Evolutionary conservation across 2,113 vertebrate species (phyloP), one percentile per base, ranked within the genome.

Genomic region (Calyptomena viridis): DNA sequence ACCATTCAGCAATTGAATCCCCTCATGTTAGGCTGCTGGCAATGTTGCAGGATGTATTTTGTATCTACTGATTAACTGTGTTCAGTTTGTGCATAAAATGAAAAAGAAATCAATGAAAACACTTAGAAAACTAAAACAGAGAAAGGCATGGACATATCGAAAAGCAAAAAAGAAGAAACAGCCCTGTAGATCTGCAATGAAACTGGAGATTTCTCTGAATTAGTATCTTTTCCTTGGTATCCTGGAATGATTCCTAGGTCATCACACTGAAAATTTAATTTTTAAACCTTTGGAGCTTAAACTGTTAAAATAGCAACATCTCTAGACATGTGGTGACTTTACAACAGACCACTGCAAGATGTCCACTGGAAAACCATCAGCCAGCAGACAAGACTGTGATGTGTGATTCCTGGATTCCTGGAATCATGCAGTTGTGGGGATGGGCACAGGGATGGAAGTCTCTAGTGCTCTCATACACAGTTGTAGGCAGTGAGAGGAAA

Each of bases 91-190:
- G 86, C 87, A 85, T 81, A 95, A 97, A 91, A 86, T 79, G 95
- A 83, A 89, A 92, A 92, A 93, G 46, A 93, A 93, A 97, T 96
- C 93, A 94, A 91, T 96, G 93, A 87, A 93, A 96, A 94, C 60
- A 53, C 83, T 88, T 92, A 76, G 53, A 90, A 94, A 95, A 93
- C 88, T 87, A 77, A 91, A 87, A 67, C 5, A 66, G 63, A 72
- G 47, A 46, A 75, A 77, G 49, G 81, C 62, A 62, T 20, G 21
- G 49, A 69, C 49, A 31, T 67, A 86, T 44, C 66, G 78, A 73
- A 87, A 87, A 50, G 27, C 42, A 77, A 93, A 88, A n/a, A 86
- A 52, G 50, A 93, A 80, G 64, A 71, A 90, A 46, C 30, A 56
- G 19, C 11, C 40, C 14, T 74, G 35, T 24, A 86, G 63, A 35